Conservation (phyloP, 2,797 vertebrate species). For the Scolopax bukidnonensis region DNA sequence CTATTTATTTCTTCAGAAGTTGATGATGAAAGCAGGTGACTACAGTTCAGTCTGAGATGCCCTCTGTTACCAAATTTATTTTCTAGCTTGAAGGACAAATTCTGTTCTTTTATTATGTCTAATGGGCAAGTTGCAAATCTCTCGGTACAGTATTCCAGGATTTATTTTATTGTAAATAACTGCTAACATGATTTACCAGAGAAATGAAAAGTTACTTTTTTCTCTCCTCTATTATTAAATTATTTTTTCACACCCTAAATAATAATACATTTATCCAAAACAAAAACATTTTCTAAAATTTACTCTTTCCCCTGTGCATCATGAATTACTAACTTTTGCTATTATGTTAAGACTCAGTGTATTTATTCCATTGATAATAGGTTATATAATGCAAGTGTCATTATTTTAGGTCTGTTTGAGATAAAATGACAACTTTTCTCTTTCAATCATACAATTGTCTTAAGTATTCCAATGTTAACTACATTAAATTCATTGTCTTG, state of each 20-base stretch:
- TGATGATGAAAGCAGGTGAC: not conserved
- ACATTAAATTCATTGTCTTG: not conserved
- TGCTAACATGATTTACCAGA: not conserved
- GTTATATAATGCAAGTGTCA: not conserved
- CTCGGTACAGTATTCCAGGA: not conserved
- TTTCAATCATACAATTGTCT: not conserved
- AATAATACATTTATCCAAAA: not conserved
- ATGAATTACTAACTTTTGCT: not conserved
- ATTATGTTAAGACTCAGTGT: not conserved
- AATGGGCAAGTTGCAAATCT: not conserved
- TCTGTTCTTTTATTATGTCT: not conserved
- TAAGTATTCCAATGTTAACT: not conserved
- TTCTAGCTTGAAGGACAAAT: conserved; percentile 6
- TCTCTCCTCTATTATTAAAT: not conserved
- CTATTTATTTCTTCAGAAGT: not conserved
- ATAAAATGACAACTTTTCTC: not conserved
- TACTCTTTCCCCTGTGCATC: not conserved
- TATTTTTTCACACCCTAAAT: not conserved
- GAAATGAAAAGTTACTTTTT: not conserved
- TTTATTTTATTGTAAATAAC: conserved; percentile 24
- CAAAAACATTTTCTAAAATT: not conserved
- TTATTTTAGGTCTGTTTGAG: not conserved
- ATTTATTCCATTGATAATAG: not conserved
- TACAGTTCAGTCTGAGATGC: not conserved
- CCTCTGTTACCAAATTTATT: not conserved